Evolutionary conservation across 2,888 invertebrate species (phyloP).

Genomic region (Augiades crinisus): DNA sequence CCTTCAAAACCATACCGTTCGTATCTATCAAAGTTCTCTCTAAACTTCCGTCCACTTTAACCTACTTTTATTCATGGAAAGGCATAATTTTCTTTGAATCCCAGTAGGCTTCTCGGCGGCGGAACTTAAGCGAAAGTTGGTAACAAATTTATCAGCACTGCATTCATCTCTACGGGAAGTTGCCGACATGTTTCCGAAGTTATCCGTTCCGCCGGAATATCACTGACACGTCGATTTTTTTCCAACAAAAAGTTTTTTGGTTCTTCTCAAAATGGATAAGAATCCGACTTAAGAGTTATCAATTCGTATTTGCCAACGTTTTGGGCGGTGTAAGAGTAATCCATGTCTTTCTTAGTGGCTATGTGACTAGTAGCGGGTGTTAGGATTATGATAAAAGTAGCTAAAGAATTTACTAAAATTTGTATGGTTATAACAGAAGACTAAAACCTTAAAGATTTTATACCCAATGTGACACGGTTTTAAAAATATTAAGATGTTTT

Average conservation of each 20-base stretch:
- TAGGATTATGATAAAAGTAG: too few relatives aligned
- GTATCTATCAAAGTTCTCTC: background rate
- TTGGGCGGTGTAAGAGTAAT: too few relatives aligned
- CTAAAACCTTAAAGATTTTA: too few relatives aligned
- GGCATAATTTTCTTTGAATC: conserved; percentile 30
- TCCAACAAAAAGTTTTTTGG: background rate
- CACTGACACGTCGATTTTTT: conserved; percentile 1
- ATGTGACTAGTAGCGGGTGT: too few relatives aligned
- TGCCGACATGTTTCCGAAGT: conserved; percentile 21
- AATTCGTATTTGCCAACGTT: too few relatives aligned
- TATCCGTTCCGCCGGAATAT: conserved; percentile 19
- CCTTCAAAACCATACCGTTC: background rate
- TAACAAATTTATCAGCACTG: conserved; percentile 31
- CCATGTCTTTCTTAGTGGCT: too few relatives aligned
- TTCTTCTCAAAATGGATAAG: too few relatives aligned
- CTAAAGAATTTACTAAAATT: too few relatives aligned
- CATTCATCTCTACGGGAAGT: conserved; percentile 32
- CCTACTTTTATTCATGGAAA: conserved; percentile 18
- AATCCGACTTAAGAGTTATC: too few relatives aligned
- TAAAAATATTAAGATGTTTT: too few relatives aligned
- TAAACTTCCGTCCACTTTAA: conserved; percentile 8
- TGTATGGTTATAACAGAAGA: too few relatives aligned
- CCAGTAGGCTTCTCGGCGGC: conserved; percentile 27
- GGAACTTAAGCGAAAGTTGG: conserved; percentile 27
- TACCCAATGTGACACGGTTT: too few relatives aligned